These are phyloP conservation scores for Scaptomyza flava DNA, from an alignment of 2,888 invertebrate species.

Conservation along the genomic window DNA sequence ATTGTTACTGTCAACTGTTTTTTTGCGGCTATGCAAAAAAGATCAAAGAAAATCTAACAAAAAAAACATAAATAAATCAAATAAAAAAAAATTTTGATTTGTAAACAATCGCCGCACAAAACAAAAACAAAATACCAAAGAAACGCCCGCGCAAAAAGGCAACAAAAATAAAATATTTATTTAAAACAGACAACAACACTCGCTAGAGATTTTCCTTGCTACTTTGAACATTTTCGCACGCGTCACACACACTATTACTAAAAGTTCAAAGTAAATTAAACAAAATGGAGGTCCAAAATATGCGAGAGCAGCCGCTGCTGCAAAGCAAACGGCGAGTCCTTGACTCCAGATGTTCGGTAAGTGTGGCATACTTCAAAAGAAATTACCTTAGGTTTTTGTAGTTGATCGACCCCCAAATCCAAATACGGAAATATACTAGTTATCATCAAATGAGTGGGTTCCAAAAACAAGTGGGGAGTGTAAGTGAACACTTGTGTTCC, in stretches of 20 bases:
- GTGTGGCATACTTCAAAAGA: constrained; percentile 51
- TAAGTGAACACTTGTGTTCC: constrained; percentile 27
- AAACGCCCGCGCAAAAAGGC: constrained; percentile 62
- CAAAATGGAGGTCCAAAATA: constrained; percentile 81
- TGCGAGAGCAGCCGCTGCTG: constrained; percentile 71
- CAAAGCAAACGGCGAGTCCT: constrained; percentile 77
- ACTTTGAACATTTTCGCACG: constrained; percentile 32
- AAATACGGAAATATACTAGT: constrained; percentile 2
- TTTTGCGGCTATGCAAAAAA: constrained; percentile 29
- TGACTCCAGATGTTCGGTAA: constrained; percentile 83
- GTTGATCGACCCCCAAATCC: constrained; percentile 4
- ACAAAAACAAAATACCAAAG: constrained; percentile 10
- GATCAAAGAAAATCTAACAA: constrained; percentile 16
- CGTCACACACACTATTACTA: constrained; percentile 9
- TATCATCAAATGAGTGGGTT: constrained; percentile 48
- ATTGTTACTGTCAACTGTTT: constrained; percentile 55
- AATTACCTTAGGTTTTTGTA: too few species aligned
- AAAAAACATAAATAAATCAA: constrained; percentile 41
- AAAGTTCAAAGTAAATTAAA: constrained; percentile 31
- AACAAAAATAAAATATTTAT: constrained; percentile 12
- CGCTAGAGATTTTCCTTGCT: constrained; percentile 46
- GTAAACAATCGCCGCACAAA: constrained; percentile 57
- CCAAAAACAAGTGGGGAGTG: constrained; percentile 26
- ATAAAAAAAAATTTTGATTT: constrained; percentile 55
- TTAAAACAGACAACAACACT: constrained; percentile 7